Base-by-base conservation (phyloP, 2,113 vertebrate species). In the Lonchura striata region DNA sequence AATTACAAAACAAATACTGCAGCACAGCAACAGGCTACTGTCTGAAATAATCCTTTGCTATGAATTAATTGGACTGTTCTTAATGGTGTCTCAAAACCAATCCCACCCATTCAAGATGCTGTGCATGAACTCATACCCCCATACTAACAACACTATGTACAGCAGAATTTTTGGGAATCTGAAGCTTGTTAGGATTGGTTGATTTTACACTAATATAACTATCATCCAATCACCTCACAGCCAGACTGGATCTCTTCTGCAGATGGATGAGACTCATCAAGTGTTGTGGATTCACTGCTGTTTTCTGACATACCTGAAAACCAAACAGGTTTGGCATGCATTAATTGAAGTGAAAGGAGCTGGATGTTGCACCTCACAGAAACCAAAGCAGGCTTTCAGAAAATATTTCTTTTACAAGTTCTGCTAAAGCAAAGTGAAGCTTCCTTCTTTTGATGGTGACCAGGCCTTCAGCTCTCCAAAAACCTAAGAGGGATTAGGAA, bases 261-360 rank as follows among this genome's bases (percentile, higher is more conserved):
- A 95, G 94, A 94, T 95, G 95, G 96, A 69, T 95, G 95, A 95
- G 92, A 93, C 33, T 94, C 96, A 97, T 92, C 95, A 82, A 97
- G 91, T 97, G 88, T n/a, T 96, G 97, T 63, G 87, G 96, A 69
- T 84, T 96, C 97, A 93, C 13, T 96, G 96, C 71, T 95, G 96
- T 79, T 93, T 83, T 96, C 97, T 97, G 98, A 98, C 98, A 98
- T 97, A 97, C 96, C 97, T 98, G 97, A 95, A 98, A 98, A 97
- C 81, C 93, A 97, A 98, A 98, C 89, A 97, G 91, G 93, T 96
- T 97, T 82, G 88, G 94, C 80, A 95, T 77, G 91, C 42, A 95
- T 96, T 97, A 97, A 97, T 93, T 46, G 24, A 70, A n/a, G 35
- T 54, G 92, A 76, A 77, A 82, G 60, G 66, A 91, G 71, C 11